A percentile compares a stretch with the other conserved stretches of the same genome.
These are phyloP conservation scores for Aplysina aerophoba DNA, from an alignment of 37 sponge, comb jelly and placozoan species.

Conservation along the genomic window DNA sequence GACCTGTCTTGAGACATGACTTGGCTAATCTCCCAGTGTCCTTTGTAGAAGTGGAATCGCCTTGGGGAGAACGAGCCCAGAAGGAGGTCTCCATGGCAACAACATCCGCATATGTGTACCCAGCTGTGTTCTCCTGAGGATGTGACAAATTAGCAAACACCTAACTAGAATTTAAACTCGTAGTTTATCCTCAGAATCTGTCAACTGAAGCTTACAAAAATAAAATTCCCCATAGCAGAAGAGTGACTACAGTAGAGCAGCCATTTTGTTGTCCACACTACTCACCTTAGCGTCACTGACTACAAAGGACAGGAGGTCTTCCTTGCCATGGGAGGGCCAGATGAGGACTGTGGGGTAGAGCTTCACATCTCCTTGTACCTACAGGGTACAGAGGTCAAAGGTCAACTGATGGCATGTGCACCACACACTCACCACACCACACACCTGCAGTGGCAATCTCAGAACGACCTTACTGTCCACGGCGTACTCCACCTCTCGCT, in stretches of 20 bases:
- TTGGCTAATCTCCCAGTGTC: background rate
- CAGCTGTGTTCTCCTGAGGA: too few species aligned
- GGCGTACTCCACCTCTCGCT: background rate
- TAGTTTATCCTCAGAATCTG: too few species aligned
- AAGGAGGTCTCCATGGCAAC: constrained; percentile 4
- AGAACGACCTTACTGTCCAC: constrained; percentile 8
- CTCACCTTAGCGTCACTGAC: background rate
- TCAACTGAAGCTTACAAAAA: too few species aligned
- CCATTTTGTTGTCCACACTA: too few species aligned
- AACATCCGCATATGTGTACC: background rate
- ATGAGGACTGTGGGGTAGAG: constrained; percentile 28
- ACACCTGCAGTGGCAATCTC: constrained; percentile 1
- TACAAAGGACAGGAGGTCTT: background rate
- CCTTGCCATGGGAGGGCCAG: background rate
- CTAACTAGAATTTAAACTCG: too few species aligned
- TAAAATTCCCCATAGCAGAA: too few species aligned
- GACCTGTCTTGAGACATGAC: too few species aligned
- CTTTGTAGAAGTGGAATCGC: background rate
- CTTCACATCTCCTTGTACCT: background rate
- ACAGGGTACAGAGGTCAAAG: background rate
- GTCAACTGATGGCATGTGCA: background rate
- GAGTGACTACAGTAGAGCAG: too few species aligned
- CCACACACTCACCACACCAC: background rate
- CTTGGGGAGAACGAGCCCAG: background rate
- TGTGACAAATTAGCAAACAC: too few species aligned